A percentile compares a stretch with the other conserved stretches of the same genome.
Evolutionary conservation across 1,140 invertebrate species (phyloP).

Genomic region (Pachypeltis micranthus): DNA sequence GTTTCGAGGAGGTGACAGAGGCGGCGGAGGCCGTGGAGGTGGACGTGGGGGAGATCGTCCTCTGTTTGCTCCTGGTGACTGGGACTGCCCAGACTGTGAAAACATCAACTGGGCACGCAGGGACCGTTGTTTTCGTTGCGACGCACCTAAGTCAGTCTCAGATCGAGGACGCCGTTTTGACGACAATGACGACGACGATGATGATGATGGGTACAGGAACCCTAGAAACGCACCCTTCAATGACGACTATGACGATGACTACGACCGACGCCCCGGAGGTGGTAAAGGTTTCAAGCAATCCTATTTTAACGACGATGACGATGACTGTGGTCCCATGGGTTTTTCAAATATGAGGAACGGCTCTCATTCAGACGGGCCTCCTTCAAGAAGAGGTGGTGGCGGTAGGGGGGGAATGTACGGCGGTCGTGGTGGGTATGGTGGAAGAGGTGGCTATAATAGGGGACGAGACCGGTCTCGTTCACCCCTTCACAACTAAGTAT

Average conservation of each 20-base stretch:
- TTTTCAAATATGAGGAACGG: not conserved
- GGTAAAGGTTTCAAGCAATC: not conserved
- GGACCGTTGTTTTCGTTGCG: not conserved
- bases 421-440: not conserved
- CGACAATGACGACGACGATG: not conserved
- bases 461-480: not conserved
- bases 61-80: not conserved
- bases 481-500: not conserved
- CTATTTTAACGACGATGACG: too few relatives aligned
- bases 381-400: not conserved
- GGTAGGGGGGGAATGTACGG: not conserved
- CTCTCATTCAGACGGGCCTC: not conserved
- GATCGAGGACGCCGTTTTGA: not conserved
- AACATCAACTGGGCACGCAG: not conserved
- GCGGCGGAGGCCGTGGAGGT: not conserved
- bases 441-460: not conserved
- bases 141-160: not conserved
- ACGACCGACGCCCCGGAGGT: not conserved
- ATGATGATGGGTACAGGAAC: not conserved
- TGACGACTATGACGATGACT: not conserved
- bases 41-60: not conserved
- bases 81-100: not conserved
- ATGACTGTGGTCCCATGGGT: not conserved
- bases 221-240: not conserved
- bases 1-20: not conserved